Base-by-base conservation (phyloP, 2,888 invertebrate species). In the Molorchus minor region DNA sequence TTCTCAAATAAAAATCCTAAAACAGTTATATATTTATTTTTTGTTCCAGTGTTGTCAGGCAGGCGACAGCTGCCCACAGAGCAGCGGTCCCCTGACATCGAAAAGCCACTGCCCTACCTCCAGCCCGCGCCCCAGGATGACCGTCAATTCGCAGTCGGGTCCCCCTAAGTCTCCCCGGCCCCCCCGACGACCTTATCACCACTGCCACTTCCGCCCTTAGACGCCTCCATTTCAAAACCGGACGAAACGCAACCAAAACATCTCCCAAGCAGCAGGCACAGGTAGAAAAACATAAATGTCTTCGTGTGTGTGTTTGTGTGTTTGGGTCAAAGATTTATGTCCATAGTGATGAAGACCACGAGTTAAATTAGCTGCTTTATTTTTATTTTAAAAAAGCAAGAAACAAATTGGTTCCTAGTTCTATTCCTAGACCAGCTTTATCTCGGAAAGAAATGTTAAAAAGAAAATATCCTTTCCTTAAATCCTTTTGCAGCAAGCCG, bases 161-260 rank as follows among this genome's bases (percentile, higher is more conserved):
- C 77, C 79, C 71, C 67, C 68, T 15, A 68, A 75, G 67, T 67
- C 77, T 58, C 77, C 79, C 73, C 77, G 78, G 72, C 78, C 79
- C 79, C 55, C 78, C 80, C 71, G 81, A 81, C 75, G 83, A 83
- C 76, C 81, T 84, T 70, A 82, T 84, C 72, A 79, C 82, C 70
- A 82, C 82, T 72, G 84, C 84, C 71, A 82, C 83, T 63, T 82
- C 82, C 57, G 88, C 88, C 65, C 83, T 88, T 56, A 84, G 88
- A 49, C 82, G 88, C 58, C 84, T 88, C 40, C 88, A 88, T 80
- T 88, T 88, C 81, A 85, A 85, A 77, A 86, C 87, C 38, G 87
- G 87, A 65, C 77, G 87, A 68, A 76, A 80, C 64, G 72, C 80
- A 45, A 79, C 78, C 56, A 80, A 80, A 67, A 77, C 69, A 43